Base-by-base conservation (phyloP, 2,113 vertebrate species). In the Hirundichthys speculiger region DNA sequence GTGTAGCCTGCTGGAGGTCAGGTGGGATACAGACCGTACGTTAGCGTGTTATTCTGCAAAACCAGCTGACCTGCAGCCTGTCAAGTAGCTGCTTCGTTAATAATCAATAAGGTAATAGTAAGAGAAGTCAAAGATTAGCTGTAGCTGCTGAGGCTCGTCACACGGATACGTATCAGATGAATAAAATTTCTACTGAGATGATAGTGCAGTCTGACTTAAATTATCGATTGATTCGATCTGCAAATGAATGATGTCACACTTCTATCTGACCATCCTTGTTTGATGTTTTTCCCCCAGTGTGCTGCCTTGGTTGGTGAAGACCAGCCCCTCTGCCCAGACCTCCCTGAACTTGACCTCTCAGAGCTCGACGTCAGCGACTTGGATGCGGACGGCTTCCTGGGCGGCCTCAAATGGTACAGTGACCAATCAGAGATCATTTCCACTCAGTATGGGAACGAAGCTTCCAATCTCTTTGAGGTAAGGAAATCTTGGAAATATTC, bases 371-470 rank as follows among this genome's bases (percentile, higher is more conserved):
- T 98, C 88, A 98, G 97, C 0, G 98, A 99, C 92, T 93, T 99
- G 88, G 96, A 98, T 13, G 94, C 96, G 0, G 96, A 98, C 91
- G 95, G 94, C 88, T 99, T 98, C 91, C 91, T 98, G 85, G 97
- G 96, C 27, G 98, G 98, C 86, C 95, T 99, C 90, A 99, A 98
- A 91, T 99, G 98, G 98, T 99, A 98, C 94, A 98, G 94, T 4
- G 98, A 99, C 94, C 98, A 99, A 94, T 98, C 97, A 58, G 98
- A 98, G 93, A 96, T 98, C 68, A 98, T 99, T 93, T 97, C 97
- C 90, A 94, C 94, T 82, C 98, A 98, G 90, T 99, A 99, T 89
- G 95, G 93, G 93, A 96, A 95, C 75, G 97, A 99, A 80, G 93
- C 95, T 0, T 80, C 96, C 69, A 97, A 97, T 86, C 94, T 99